Conservation (phyloP, 2,888 invertebrate species). For the Athalia cordata region DNA sequence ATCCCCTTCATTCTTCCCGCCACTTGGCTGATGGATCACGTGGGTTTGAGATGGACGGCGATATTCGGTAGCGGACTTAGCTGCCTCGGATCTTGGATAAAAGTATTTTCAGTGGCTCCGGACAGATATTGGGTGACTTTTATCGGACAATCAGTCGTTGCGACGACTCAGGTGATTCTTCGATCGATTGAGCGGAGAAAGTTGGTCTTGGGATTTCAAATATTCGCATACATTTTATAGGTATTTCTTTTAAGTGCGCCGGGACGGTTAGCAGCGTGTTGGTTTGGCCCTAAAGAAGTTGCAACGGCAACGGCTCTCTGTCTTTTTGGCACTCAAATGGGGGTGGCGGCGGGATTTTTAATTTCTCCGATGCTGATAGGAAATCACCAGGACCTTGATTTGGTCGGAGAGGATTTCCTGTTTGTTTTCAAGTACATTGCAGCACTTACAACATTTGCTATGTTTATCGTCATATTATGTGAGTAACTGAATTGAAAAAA, state of each 20-base stretch:
- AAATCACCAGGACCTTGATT: conserved; percentile 72
- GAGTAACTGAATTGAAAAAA: conserved; percentile 53
- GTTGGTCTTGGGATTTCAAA: conserved; percentile 76
- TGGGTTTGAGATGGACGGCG: conserved; percentile 76
- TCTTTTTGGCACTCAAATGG: conserved; percentile 84
- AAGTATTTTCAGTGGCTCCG: conserved; percentile 77
- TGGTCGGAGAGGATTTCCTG: conserved; percentile 72
- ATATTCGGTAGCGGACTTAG: conserved; percentile 76
- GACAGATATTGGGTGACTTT: conserved; percentile 80
- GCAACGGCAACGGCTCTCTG: conserved; percentile 84
- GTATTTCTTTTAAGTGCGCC: conserved; percentile 82
- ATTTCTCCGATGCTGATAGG: conserved; percentile 78
- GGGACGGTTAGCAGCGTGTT: conserved; percentile 81
- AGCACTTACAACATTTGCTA: conserved; percentile 75
- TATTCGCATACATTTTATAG: conserved; percentile 76
- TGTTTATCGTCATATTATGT: conserved; percentile 76
- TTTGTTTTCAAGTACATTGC: conserved; percentile 65
- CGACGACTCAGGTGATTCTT: conserved; percentile 59
- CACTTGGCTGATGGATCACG: conserved; percentile 67
- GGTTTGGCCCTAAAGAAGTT: conserved; percentile 80
- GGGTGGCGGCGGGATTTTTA: conserved; percentile 83
- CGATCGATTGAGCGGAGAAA: not conserved
- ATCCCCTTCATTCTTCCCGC: conserved; percentile 81
- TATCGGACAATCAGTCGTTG: conserved; percentile 77
- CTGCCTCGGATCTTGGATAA: conserved; percentile 78